Evolutionary conservation across 2,113 vertebrate species (phyloP), one percentile per base, ranked within the genome.

Genomic region (Crotalus horridus): DNA sequence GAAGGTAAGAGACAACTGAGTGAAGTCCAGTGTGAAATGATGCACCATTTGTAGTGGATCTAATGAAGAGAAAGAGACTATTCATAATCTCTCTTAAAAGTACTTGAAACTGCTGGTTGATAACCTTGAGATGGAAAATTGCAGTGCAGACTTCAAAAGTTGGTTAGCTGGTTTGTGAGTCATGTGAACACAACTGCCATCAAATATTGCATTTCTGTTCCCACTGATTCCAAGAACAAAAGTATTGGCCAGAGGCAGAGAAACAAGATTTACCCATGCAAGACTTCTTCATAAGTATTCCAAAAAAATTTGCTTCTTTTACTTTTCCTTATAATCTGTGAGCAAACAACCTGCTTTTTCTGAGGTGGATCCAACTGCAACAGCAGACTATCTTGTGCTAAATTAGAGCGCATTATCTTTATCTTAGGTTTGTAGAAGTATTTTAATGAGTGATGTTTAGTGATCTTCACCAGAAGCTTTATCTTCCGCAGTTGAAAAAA

Each of bases 391-490:
- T 48, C 93, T 89, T 58, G 91, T 94, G 89, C 94, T 90, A 94
- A 55, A 53, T 88, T 94, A 90, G 64, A 93, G 94, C 24, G 0
- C 95, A 94, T 81, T 93, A 95, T 96, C 96, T 96, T 95, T 97
- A 97, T 97, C 97, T 97, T 97, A 96, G 1, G 92, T 96, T 97
- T 89, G 94, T 95, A 94, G 95, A 96, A 96, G 92, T 85, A 94
- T 1, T 96, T 96, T 96, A 96, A 97, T 88, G 96, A 98, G 92
- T 93, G 58, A 93, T 92, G 95, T 94, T 95, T 69, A 6, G 10
- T 91, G 95, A 92, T 96, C 96, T 96, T 92, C 3, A 17, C n/a
- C 95, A 51, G 43, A 92, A 96, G 91, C 89, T n/a, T 94, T 91
- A 46, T 95, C 6, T 93, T 93, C 95, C 88, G 96, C 96, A 94